Percentiles rank a stretch among this genome's conserved stretches.
These are phyloP conservation scores for Drosophila diplacantha DNA, from an alignment of 2,888 invertebrate species.

Conservation along the genomic window DNA sequence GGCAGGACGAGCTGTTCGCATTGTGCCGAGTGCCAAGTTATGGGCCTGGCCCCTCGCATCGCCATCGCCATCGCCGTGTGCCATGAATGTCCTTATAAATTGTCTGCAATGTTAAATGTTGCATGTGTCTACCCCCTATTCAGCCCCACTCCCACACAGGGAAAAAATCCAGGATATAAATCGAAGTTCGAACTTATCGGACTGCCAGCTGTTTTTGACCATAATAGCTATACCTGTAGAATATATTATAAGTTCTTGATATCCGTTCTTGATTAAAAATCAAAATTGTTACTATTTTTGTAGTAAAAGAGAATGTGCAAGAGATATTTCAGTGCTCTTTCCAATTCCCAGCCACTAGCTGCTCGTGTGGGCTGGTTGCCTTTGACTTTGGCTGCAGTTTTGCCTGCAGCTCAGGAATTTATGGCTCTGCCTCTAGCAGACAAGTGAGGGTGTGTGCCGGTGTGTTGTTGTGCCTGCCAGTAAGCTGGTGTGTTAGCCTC, in stretches of 20 bases:
- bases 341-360: slow-evolving; percentile 3
- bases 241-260: too few species aligned
- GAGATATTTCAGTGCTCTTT: slow-evolving; percentile 8
- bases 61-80: slow-evolving; percentile 56
- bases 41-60: slow-evolving; percentile 42
- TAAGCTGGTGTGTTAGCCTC: neutral
- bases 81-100: slow-evolving; percentile 73
- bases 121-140: slow-evolving; percentile 54
- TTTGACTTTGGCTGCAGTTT: slow-evolving; percentile 40
- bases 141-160: slow-evolving; percentile 2
- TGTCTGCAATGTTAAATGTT: slow-evolving; percentile 73
- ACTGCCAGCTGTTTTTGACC: too few species aligned
- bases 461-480: slow-evolving; percentile 9
- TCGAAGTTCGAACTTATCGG: too few species aligned
- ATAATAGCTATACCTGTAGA: too few species aligned
- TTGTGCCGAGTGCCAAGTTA: slow-evolving; percentile 67
- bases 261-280: too few species aligned
- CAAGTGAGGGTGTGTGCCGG: slow-evolving; percentile 35
- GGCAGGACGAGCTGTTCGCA: slow-evolving; percentile 49
- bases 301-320: neutral
- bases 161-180: slow-evolving; percentile 7
- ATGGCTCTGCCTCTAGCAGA: slow-evolving; percentile 55
- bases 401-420: slow-evolving; percentile 66
- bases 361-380: slow-evolving; percentile 25
- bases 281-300: neutral